Evolutionary conservation across 2,113 vertebrate species (phyloP).

Genomic region (Urocolius indicus): DNA sequence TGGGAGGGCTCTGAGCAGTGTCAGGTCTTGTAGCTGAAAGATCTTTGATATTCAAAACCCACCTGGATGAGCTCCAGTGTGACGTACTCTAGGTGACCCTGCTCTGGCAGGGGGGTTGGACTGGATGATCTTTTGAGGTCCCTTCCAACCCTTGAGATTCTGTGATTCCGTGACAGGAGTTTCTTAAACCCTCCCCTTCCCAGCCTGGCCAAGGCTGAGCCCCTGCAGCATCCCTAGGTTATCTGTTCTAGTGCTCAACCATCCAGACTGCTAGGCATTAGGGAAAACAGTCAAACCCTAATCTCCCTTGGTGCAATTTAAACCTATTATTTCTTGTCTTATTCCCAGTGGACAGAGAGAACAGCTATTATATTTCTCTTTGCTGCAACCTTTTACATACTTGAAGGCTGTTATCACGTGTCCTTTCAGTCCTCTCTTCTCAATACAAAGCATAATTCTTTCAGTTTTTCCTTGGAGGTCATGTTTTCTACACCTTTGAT

Average conservation of each 20-base stretch:
- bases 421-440: conserved; percentile 1
- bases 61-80: no score
- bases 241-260: conserved; percentile 27
- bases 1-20: not conserved
- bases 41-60: not conserved
- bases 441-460: conserved; percentile 33
- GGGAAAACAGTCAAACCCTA: conserved; percentile 31
- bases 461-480: conserved; percentile 37
- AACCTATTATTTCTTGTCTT: conserved; percentile 64
- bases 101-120: no score
- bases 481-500: not conserved
- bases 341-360: conserved; percentile 44
- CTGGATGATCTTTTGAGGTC: no score
- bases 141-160: no score
- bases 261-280: not conserved
- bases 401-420: conserved; percentile 49
- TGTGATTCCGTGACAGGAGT: not conserved
- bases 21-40: not conserved
- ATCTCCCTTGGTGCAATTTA: conserved; percentile 58
- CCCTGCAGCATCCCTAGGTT: not conserved
- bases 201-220: not conserved
- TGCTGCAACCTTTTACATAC: conserved; percentile 54
- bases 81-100: no score
- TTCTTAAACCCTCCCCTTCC: conserved; percentile 23
- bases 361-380: conserved; percentile 58